Conservation (phyloP, 2,888 invertebrate species). For the Drepana falcataria region DNA sequence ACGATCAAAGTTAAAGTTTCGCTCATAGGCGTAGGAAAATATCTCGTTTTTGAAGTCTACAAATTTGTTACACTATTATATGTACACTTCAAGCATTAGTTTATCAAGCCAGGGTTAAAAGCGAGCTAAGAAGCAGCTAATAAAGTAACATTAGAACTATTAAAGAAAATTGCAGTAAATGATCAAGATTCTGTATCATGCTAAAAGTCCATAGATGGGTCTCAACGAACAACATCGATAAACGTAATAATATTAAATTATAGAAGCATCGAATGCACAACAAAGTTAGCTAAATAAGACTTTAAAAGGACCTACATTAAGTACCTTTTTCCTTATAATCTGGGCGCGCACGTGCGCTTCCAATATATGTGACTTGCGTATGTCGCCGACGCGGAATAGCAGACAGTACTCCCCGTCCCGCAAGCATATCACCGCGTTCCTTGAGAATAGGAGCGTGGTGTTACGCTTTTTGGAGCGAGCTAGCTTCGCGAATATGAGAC, state of each 20-base stretch:
- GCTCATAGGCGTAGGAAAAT: no score
- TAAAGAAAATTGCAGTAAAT: neutral
- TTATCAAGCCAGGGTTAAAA: no score
- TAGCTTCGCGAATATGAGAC: constrained; percentile 86
- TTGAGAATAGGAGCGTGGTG: constrained; percentile 95
- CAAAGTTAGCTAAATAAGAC: constrained; percentile 22
- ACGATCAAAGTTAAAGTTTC: no score
- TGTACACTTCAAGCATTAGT: no score
- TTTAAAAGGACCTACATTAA: constrained; percentile 14
- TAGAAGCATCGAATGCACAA: constrained; percentile 20
- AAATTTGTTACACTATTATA: no score
- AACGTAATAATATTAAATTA: constrained; percentile 13
- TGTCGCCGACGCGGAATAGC: constrained; percentile 97
- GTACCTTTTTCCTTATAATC: constrained; percentile 94
- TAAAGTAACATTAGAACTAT: neutral
- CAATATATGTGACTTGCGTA: constrained; percentile 97
- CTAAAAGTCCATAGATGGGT: constrained; percentile 61
- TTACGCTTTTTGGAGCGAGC: constrained; percentile 97
- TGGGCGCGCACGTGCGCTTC: constrained; percentile 97
- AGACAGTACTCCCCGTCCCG: constrained; percentile 94
- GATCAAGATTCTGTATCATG: constrained; percentile 17
- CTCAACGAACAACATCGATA: constrained; percentile 29
- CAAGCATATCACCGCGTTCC: constrained; percentile 95
- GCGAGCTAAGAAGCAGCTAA: neutral
- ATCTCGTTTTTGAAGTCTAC: no score